Conservation (phyloP, 1,140 invertebrate species). For the Drosophila micromelanica region DNA sequence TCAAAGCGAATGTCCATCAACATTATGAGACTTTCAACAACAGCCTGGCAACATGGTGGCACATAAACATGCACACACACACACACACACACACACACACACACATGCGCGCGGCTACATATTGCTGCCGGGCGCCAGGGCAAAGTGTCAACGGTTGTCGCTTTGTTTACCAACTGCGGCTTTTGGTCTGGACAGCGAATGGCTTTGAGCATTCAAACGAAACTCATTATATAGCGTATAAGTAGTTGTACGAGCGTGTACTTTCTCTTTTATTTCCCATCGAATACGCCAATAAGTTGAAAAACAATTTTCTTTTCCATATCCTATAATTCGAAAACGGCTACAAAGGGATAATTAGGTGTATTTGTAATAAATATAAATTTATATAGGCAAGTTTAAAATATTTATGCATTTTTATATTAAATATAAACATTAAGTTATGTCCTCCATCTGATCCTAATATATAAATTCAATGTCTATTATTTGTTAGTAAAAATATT, state of each 20-base stretch:
- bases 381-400: too few relatives aligned
- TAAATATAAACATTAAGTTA: too few relatives aligned
- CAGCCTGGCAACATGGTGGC: constrained; percentile 28
- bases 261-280: constrained; percentile 56
- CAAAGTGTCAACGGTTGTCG: constrained; percentile 76
- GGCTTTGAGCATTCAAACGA: constrained; percentile 66
- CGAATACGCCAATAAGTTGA: constrained; percentile 53
- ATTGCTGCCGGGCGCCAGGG: constrained; percentile 20
- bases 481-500: too few relatives aligned
- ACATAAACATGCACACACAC: constrained; percentile 15
- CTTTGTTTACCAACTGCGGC: constrained; percentile 52
- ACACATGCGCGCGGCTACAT: not conserved
- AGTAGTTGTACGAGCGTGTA: constrained; percentile 48
- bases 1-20: constrained; percentile 80
- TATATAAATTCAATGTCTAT: too few relatives aligned
- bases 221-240: constrained; percentile 68
- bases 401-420: too few relatives aligned
- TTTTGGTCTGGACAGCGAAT: constrained; percentile 59
- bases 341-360: not conserved
- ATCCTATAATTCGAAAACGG: not conserved
- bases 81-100: not conserved
- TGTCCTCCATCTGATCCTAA: too few relatives aligned
- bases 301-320: constrained; percentile 7
- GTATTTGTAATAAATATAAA: not conserved
- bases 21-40: constrained; percentile 73